Evolutionary conservation across 2,113 vertebrate species (phyloP), one percentile per base, ranked within the genome.

Genomic region (Eleginops maclovinus): DNA sequence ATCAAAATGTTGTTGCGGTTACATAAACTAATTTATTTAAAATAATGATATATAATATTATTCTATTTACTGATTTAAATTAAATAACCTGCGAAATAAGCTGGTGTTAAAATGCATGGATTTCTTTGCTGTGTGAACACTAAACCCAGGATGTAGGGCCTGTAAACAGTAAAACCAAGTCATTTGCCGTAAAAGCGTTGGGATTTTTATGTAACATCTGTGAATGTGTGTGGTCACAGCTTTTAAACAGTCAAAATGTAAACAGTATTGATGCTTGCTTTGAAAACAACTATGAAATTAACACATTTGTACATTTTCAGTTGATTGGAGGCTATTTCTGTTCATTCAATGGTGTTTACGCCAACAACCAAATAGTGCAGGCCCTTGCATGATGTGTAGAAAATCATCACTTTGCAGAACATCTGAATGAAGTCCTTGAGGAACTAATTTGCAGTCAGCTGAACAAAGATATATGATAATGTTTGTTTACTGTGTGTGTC

Each of bases 401-500:
- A 76, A 81, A 77, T 66, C 26, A 59, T 50, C 1, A 47, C 65
- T 82, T 87, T 66, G 67, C 46, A 44, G 63, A 82, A 61, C 68
- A 77, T 86, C 51, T 46, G 79, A 85, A 67, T 51, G 56, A 74
- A 67, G 53, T 91, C 88, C 88, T 87, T 24, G 22, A 83, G 88
- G 86, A 87, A 50, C 68, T 84, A 40, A 85, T 92, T 90, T 84
- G 74, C 80, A 75, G 70, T 79, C 77, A 84, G 73, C 61, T 83
- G 72, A 82, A 90, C 79, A 86, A 82, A 87, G 87, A 89, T 90
- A 83, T 87, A 89, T 88, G 83, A 90, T 88, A 78, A 88, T 89
- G 81, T 89, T 88, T 86, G 86, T 89, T 90, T 89, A 86, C 78
- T 81, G 67, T 61, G 46, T 82, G 71, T 79, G 72, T 68, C 54